Conservation (phyloP, 2,888 invertebrate genomes). For the Polyommatus icarus region DNA sequence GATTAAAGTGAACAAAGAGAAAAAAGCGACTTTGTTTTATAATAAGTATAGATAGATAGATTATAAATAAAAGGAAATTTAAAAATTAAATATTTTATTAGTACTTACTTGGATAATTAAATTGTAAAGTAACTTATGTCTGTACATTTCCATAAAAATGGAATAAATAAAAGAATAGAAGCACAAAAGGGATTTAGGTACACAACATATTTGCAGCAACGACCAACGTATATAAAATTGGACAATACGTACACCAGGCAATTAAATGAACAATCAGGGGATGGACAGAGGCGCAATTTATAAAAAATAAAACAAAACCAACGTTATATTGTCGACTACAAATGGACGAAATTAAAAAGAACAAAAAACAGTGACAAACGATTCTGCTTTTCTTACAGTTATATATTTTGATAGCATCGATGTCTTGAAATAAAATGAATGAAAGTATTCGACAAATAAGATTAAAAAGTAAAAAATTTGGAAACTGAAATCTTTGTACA, state of each 20-base stretch:
- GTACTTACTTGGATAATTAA: too few species aligned
- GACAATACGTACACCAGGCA: constrained; percentile 68
- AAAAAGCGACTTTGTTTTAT: too few species aligned
- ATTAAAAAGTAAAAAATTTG: not conserved
- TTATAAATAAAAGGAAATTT: too few species aligned
- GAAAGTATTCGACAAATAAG: not conserved
- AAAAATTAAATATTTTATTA: not conserved
- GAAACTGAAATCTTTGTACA: not conserved
- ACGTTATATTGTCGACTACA: constrained; percentile 47
- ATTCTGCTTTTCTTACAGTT: constrained; percentile 21
- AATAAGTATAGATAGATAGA: too few species aligned
- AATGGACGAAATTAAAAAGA: constrained; percentile 55
- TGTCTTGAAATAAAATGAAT: too few species aligned
- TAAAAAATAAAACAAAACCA: constrained; percentile 55
- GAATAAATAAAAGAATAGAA: not conserved
- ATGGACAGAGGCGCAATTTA: constrained; percentile 56
- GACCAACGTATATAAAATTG: constrained; percentile 40
- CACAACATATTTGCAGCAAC: constrained; percentile 32
- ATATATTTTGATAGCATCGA: constrained; percentile 22
- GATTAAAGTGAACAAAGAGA: too few species aligned
- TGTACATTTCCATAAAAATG: not conserved
- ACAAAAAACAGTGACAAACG: constrained; percentile 50
- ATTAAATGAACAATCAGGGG: constrained; percentile 74
- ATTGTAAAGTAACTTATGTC: too few species aligned
- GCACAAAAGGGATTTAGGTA: constrained; percentile 29